Conservation (phyloP, 2,888 invertebrate species). For the Ganaspis brasiliensis region DNA sequence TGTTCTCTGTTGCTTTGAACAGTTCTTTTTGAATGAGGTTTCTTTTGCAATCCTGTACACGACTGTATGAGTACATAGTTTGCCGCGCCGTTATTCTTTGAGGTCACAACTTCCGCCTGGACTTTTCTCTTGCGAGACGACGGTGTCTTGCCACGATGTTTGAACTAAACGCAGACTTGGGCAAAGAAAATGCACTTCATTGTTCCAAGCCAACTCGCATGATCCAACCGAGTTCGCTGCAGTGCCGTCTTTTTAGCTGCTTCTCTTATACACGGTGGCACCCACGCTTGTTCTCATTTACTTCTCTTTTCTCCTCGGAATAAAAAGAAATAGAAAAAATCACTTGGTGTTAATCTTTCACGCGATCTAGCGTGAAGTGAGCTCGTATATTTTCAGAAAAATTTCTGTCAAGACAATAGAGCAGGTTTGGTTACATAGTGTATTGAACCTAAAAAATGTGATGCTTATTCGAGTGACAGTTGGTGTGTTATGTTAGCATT, state of each 20-base stretch:
- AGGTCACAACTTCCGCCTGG: conserved; percentile 40
- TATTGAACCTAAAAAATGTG: too few relatives aligned
- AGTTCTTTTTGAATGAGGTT: conserved; percentile 13
- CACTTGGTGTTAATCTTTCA: conserved; percentile 66
- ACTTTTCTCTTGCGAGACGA: conserved; percentile 35
- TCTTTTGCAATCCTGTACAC: conserved; percentile 25
- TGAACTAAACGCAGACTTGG: conserved; percentile 22
- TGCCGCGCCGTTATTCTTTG: conserved; percentile 30
- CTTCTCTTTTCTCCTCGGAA: neutral
- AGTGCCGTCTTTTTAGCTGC: conserved; percentile 22
- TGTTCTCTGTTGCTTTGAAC: conserved; percentile 30
- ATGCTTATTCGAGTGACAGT: too few relatives aligned
- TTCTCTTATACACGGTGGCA: conserved; percentile 13
- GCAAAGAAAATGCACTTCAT: conserved; percentile 38
- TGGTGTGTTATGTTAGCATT: too few relatives aligned
- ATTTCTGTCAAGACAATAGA: neutral
- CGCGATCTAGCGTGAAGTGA: conserved; percentile 68
- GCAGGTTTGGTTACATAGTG: too few relatives aligned
- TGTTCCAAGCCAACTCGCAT: conserved; percentile 37
- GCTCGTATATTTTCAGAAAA: conserved; percentile 62
- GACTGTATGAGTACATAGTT: conserved; percentile 31
- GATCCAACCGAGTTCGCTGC: conserved; percentile 29
- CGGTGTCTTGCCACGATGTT: conserved; percentile 13
- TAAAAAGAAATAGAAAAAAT: conserved; percentile 5
- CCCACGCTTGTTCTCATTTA: conserved; percentile 31